A percentile compares a stretch with the other conserved stretches of the same genome.
Conservation (phyloP, 2,888 invertebrate species). For the Tetranychus truncatus region DNA sequence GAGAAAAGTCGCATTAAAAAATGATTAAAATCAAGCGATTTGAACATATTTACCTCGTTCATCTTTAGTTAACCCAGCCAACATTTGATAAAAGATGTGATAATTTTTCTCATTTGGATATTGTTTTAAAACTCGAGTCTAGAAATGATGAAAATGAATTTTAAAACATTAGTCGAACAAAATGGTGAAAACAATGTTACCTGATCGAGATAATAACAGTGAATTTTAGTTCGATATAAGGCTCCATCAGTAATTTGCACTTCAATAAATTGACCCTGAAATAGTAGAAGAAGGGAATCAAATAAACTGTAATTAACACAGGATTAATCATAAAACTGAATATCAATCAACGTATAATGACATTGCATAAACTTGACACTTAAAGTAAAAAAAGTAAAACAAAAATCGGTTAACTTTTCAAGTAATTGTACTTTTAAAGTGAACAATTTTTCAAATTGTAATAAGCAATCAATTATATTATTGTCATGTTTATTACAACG, state of each 20-base stretch:
- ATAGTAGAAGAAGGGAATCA: constrained; percentile 15
- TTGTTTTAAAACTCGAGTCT: constrained; percentile 71
- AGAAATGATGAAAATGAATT: constrained; percentile 31
- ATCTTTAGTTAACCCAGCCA: constrained; percentile 66
- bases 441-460: no score
- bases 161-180: neutral
- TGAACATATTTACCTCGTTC: constrained; percentile 43
- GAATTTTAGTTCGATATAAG: constrained; percentile 80
- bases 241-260: constrained; percentile 88
- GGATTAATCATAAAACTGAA: neutral
- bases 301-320: constrained; percentile 11
- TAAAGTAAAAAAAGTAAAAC: no score
- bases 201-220: constrained; percentile 75
- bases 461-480: no score
- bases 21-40: neutral
- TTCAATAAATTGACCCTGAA: constrained; percentile 81
- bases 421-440: no score
- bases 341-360: neutral
- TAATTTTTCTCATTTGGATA: constrained; percentile 76
- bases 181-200: constrained; percentile 24
- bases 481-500: no score
- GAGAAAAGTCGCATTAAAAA: constrained; percentile 2
- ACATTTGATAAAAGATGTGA: constrained; percentile 89
- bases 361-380: no score
- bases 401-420: no score